Evolutionary conservation across 2,888 invertebrate species (phyloP).

Genomic region (Agonopterix alstromeriana): DNA sequence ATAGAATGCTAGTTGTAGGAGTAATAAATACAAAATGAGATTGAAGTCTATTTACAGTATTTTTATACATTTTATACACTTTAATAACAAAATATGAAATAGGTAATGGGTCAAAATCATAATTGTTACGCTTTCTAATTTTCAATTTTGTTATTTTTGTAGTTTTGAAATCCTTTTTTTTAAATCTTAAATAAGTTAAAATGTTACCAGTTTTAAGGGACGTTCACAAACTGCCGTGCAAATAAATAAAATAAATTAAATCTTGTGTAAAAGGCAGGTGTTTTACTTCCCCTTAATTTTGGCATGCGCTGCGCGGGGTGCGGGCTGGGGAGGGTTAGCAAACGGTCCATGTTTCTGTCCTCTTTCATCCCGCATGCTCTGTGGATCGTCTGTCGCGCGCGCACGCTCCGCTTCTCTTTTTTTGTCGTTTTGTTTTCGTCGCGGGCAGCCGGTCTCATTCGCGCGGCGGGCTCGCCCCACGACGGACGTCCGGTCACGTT

Average conservation of each 20-base stretch:
- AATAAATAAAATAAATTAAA: slow-evolving; percentile 2
- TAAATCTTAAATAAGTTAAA: background rate
- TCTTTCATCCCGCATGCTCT: slow-evolving; percentile 20
- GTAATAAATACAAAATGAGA: background rate
- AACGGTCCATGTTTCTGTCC: slow-evolving; percentile 40
- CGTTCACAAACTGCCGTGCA: background rate
- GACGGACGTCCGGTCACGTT: slow-evolving; percentile 37
- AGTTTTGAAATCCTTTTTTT: background rate
- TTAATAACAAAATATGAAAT: background rate
- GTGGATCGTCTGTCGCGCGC: slow-evolving; percentile 31
- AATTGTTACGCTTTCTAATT: too few relatives aligned
- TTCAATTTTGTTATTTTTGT: too few relatives aligned
- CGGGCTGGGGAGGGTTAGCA: slow-evolving; percentile 31
- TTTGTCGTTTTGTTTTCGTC: slow-evolving; percentile 23
- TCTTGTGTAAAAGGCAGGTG: slow-evolving; percentile 31
- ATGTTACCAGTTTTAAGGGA: background rate
- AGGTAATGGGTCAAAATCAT: background rate
- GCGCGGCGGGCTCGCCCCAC: slow-evolving; percentile 53
- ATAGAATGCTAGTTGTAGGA: too few relatives aligned
- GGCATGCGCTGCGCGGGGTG: slow-evolving; percentile 20
- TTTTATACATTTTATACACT: slow-evolving; percentile 2
- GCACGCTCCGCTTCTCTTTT: slow-evolving; percentile 50
- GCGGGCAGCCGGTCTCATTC: slow-evolving; percentile 26
- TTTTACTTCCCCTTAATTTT: slow-evolving; percentile 44
- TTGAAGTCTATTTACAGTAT: slow-evolving; percentile 4